phyloP scores from a whole-genome alignment of 2,888 invertebrate genomes.

The Embidobia sp. region DNA sequence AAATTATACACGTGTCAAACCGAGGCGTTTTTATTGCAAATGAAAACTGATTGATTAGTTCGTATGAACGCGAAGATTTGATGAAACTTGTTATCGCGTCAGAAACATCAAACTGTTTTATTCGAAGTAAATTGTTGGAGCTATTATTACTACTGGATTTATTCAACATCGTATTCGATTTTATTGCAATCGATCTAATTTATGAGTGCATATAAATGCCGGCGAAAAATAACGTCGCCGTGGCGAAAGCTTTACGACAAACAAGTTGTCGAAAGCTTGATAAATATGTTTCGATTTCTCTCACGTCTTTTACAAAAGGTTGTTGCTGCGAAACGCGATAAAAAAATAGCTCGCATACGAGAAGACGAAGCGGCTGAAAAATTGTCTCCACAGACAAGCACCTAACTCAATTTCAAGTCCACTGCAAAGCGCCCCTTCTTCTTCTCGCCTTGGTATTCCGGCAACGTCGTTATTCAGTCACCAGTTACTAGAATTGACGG shows the following conservation, averaged over 20 bases:
- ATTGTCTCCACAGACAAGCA: slow-evolving; percentile 43
- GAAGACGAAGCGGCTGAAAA: slow-evolving; percentile 50
- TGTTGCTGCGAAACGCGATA: slow-evolving; percentile 24
- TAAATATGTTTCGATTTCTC: slow-evolving; percentile 54
- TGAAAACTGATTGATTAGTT: slow-evolving; percentile 10
- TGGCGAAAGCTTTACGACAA: slow-evolving; percentile 32
- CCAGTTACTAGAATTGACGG: slow-evolving; percentile 59
- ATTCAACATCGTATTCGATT: slow-evolving; percentile 11
- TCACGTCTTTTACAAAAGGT: slow-evolving; percentile 34
- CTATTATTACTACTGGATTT: slow-evolving; percentile 17
- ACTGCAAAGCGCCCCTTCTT: slow-evolving; percentile 29
- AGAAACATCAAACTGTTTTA: slow-evolving; percentile 11
- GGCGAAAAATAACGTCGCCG: slow-evolving; percentile 27
- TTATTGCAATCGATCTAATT: slow-evolving; percentile 27
- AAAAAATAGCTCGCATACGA: slow-evolving; percentile 36
- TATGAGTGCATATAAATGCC: slow-evolving; percentile 32
- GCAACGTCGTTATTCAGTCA: slow-evolving; percentile 54
- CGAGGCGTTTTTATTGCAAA: too few species aligned
- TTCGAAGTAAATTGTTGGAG: slow-evolving; percentile 5
- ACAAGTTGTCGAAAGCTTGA: slow-evolving; percentile 53
- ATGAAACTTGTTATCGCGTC: slow-evolving; percentile 11
- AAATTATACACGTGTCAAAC: too few species aligned
- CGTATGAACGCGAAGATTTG: slow-evolving; percentile 16
- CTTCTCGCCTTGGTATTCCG: slow-evolving; percentile 35
- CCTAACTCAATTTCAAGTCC: slow-evolving; percentile 58